Evolutionary conservation across 2,113 vertebrate species (phyloP), one percentile per base, ranked within the genome.

Genomic region (Psophia crepitans): DNA sequence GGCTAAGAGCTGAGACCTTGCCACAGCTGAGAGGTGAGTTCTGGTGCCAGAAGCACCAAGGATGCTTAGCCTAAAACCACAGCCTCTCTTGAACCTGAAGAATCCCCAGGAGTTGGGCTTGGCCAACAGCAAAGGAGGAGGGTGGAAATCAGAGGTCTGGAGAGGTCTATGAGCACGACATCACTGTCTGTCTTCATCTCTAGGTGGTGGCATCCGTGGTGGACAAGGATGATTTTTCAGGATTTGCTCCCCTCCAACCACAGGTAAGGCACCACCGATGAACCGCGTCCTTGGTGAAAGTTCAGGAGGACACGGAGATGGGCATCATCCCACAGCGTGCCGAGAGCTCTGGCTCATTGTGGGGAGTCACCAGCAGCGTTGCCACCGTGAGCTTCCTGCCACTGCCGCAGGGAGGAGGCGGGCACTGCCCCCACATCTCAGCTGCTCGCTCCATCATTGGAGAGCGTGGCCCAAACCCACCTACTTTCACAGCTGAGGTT

Each of bases 231-330:
- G 93, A 93, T 2, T 99, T 99, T 97, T 99, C 99, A 30, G 99
- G 99, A 30, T 99, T 99, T 57, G 99, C 99, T 33, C 99, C 99
- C 5, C 97, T 99, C 61, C 99, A 99, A 74, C 99, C 99, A 11
- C 99, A 99, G 98, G 99, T 99, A 87, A 98, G 93, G 20, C 6
- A 32, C 18, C 8, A 37, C 7, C 3, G 1, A 5, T n/a, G 37
- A 71, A 8, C 28, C 44, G 44, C 6, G 3, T 1, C 43, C 63
- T 53, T 5, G 3, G 51, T 2, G 12, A 13, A 75, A 19, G 39
- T 23, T 57, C 18, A 57, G 89, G 53, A n/a, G 64, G 60, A 37
- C 0, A 0, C 6, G 10, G 43, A 63, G 46, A 14, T 27, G 49
- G 12, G 33, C 26, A 8, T 16, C 17, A 46, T 5, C 49, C 28